Percentiles rank a stretch among this genome's conserved stretches.
Evolutionary conservation across 2,113 vertebrate species (phyloP).

Genomic region (Hyla sarda): DNA sequence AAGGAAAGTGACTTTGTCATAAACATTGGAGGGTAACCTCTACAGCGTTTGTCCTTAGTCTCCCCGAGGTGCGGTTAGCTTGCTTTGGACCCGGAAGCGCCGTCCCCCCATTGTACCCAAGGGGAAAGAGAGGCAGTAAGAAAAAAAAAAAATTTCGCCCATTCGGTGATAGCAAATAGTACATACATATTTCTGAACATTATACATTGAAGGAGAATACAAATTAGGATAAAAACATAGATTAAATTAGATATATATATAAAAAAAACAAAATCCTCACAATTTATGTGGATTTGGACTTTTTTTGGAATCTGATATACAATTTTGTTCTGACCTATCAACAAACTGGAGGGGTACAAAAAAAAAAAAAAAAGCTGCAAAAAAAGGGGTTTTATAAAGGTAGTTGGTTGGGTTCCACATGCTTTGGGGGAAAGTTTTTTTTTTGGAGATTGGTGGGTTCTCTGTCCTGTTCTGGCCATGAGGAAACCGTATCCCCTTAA

Average conservation of each 20-base stretch:
- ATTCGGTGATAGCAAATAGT: slow-evolving; percentile 1
- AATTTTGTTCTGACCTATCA: slow-evolving; percentile 10
- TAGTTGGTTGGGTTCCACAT: slow-evolving; percentile 35
- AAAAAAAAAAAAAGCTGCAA: background rate
- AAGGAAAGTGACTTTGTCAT: slow-evolving; percentile 12
- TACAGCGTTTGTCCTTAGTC: slow-evolving; percentile 8
- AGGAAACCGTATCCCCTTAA: slow-evolving; percentile 62
- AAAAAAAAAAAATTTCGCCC: background rate
- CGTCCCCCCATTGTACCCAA: slow-evolving; percentile 8
- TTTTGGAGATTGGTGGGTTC: background rate
- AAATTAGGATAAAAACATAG: slow-evolving; percentile 31
- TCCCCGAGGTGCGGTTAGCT: background rate
- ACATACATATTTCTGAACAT: slow-evolving; percentile 15
- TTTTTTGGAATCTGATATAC: background rate
- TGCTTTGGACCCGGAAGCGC: slow-evolving; percentile 21
- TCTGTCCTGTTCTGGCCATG: slow-evolving; percentile 22
- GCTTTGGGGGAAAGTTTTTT: background rate
- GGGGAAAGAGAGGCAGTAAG: slow-evolving; percentile 18
- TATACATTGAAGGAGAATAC: slow-evolving; percentile 6
- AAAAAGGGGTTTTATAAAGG: background rate
- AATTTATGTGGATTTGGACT: background rate
- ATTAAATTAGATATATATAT: slow-evolving; percentile 55
- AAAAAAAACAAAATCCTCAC: slow-evolving; percentile 34
- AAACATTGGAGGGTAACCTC: slow-evolving; percentile 11
- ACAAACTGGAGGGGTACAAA: background rate